Conservation (phyloP, 2,797 vertebrate species). For the Phoxinus dragarum region DNA sequence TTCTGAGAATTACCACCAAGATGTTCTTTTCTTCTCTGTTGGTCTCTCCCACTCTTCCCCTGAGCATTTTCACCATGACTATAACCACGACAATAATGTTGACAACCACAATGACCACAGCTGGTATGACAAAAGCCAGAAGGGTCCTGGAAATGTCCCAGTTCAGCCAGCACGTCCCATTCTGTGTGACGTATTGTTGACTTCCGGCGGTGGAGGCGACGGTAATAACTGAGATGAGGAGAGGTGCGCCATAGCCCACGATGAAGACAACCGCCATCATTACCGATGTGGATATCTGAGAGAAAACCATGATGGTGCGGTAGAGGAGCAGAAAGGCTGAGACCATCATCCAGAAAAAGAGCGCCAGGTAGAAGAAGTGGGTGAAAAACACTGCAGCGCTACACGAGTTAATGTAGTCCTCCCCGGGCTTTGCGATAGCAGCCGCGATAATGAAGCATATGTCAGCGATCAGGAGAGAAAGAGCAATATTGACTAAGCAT, state of each 20-base stretch:
- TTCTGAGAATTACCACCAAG: conserved; percentile 82
- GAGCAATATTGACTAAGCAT: conserved; percentile 87
- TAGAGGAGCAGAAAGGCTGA: conserved; percentile 88
- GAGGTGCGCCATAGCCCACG: conserved; percentile 86
- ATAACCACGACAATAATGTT: conserved; percentile 83
- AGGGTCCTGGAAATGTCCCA: conserved; percentile 81
- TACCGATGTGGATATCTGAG: conserved; percentile 74
- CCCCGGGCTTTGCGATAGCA: conserved; percentile 63
- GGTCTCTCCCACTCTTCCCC: conserved; percentile 72
- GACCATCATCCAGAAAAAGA: conserved; percentile 94
- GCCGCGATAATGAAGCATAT: conserved; percentile 86
- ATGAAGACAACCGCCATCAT: conserved; percentile 83
- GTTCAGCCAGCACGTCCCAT: conserved; percentile 84
- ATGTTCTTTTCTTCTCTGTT: conserved; percentile 76
- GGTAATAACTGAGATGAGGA: conserved; percentile 83
- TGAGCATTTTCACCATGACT: conserved; percentile 86
- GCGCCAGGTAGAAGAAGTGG: conserved; percentile 90
- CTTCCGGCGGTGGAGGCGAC: conserved; percentile 81
- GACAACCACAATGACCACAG: conserved; percentile 80
- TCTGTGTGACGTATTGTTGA: conserved; percentile 69
- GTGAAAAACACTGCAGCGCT: conserved; percentile 84
- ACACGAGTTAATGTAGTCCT: conserved; percentile 70
- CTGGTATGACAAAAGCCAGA: conserved; percentile 88
- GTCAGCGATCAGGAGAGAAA: conserved; percentile 87
- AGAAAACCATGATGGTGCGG: conserved; percentile 83